Percentiles rank a stretch among this genome's conserved stretches.
Evolutionary conservation across 2,888 invertebrate species (phyloP).

Genomic region (Amphipoea lucens): DNA sequence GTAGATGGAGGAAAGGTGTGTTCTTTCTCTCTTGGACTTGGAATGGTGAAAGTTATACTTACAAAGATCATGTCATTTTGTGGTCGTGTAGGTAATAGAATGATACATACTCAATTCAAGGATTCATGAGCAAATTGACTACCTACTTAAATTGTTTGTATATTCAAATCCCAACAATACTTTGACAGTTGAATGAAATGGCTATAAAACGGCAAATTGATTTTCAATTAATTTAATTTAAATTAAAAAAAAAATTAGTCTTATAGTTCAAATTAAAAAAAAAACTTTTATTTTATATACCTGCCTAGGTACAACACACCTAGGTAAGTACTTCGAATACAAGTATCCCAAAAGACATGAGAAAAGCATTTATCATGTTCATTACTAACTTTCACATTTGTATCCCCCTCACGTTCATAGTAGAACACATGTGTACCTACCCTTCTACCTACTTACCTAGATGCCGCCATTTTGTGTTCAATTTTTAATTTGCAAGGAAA

Average conservation of each 20-base stretch:
- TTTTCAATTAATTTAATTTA: too few species aligned
- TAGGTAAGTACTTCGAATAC: neutral
- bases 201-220: neutral
- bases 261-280: too few species aligned
- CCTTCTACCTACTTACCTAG: slow-evolving; percentile 9
- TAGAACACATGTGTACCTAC: neutral
- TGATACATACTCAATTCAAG: neutral
- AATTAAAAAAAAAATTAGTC: too few species aligned
- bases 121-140: neutral
- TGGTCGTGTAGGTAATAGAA: neutral
- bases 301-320: neutral
- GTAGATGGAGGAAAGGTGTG: neutral
- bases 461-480: slow-evolving; percentile 31
- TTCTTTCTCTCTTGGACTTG: neutral
- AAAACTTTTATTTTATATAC: too few species aligned
- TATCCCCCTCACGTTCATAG: slow-evolving; percentile 26
- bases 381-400: slow-evolving; percentile 9
- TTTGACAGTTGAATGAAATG: neutral
- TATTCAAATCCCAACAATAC: neutral
- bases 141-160: neutral
- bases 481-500: slow-evolving; percentile 61
- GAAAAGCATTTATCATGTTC: slow-evolving; percentile 6
- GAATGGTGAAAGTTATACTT: too few species aligned
- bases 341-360: slow-evolving; percentile 11
- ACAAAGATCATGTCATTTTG: neutral